These are phyloP conservation scores for Saimiri boliviensis DNA, from an alignment of 2,113 vertebrate species.

Conservation along the genomic window DNA sequence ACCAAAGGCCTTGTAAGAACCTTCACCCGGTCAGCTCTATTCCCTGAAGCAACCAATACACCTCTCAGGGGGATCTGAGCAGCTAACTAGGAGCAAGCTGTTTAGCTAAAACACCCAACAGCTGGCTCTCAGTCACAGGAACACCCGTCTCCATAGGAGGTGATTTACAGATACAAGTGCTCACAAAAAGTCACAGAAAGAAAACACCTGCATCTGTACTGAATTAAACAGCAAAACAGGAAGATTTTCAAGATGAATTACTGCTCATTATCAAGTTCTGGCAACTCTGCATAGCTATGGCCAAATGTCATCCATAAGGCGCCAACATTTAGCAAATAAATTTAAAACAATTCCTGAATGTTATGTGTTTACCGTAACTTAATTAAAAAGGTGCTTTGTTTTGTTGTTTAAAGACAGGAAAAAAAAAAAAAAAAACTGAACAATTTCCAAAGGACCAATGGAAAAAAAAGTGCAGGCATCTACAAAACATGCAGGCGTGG, in stretches of 20 bases:
- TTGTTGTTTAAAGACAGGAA: not conserved
- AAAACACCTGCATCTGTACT: constrained; percentile 55
- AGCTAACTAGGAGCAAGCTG: constrained; percentile 18
- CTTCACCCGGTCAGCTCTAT: constrained; percentile 60
- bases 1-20: constrained; percentile 42
- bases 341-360: not conserved
- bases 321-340: constrained; percentile 6
- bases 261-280: not conserved
- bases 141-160: constrained; percentile 12
- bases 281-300: not conserved
- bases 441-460: not conserved
- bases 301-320: not conserved
- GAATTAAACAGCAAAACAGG: not conserved
- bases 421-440: not conserved
- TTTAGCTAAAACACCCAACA: constrained; percentile 27
- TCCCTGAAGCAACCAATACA: constrained; percentile 34
- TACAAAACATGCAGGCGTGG: not conserved
- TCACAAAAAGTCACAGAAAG: constrained; percentile 27
- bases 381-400: not conserved
- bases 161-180: constrained; percentile 39
- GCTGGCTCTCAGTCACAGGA: constrained; percentile 35
- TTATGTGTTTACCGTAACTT: not conserved
- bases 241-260: not conserved
- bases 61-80: not conserved
- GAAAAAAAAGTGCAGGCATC: not conserved